These are phyloP conservation scores for Zosterops pallidus DNA, from an alignment of 2,113 vertebrate species.

Conservation along the genomic window DNA sequence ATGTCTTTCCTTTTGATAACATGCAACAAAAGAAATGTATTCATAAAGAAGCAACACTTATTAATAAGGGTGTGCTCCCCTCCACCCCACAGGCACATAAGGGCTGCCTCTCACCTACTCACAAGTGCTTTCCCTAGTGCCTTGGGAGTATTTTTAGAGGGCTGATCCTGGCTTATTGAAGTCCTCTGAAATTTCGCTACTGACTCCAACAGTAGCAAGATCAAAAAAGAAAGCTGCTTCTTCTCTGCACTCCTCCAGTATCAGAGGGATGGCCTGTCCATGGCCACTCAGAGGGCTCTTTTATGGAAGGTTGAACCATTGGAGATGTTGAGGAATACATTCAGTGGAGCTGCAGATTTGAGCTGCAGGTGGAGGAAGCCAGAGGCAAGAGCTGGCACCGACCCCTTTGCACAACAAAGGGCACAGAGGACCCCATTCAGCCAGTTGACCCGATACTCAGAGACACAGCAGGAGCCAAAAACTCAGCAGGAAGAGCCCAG, in stretches of 20 bases:
- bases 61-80: background rate
- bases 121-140: background rate
- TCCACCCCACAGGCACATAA: background rate
- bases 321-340: background rate
- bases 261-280: background rate
- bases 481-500: background rate
- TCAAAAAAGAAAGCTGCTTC: background rate
- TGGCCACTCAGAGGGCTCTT: background rate
- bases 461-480: background rate
- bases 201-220: background rate
- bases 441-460: background rate
- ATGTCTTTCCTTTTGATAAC: background rate
- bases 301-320: background rate
- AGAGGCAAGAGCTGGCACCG: background rate
- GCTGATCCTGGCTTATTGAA: background rate
- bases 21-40: fast-evolving
- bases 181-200: background rate
- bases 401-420: background rate
- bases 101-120: background rate
- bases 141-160: background rate
- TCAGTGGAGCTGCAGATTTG: background rate
- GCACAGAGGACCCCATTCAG: background rate
- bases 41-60: background rate
- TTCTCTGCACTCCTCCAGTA: background rate
- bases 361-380: background rate